Percentiles rank a stretch among this genome's conserved stretches.
Evolutionary conservation across 2,888 invertebrate species (phyloP).

Genomic region (Patella caerulea): DNA sequence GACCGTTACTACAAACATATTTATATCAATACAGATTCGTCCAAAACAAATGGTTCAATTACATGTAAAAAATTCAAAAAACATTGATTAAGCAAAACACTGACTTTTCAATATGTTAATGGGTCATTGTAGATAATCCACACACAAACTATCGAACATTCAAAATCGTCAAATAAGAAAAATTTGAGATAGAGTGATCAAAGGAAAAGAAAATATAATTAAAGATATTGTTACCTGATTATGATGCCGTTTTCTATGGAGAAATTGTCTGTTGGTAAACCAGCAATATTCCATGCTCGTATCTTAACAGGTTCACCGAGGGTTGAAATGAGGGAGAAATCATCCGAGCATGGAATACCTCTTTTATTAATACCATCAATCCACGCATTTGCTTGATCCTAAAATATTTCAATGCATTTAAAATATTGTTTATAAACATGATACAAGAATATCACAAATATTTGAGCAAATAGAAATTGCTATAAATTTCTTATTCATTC

Average conservation of each 20-base stretch:
- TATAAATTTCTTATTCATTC: no score
- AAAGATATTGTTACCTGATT: conserved; percentile 55
- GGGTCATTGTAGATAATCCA: no score
- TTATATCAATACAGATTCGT: not conserved
- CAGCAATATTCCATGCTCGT: conserved; percentile 73
- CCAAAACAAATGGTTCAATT: not conserved
- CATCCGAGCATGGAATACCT: conserved; percentile 82
- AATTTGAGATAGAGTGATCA: no score
- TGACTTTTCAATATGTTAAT: no score
- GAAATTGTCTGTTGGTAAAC: conserved; percentile 73
- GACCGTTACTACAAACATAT: conserved; percentile 63
- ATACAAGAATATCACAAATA: no score
- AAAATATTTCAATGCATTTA: conserved; percentile 26
- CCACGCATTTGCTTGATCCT: conserved; percentile 83
- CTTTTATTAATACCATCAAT: conserved; percentile 79
- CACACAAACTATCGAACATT: no score
- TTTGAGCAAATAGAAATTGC: no score
- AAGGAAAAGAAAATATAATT: no score
- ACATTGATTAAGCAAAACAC: not conserved
- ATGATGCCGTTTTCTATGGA: conserved; percentile 73
- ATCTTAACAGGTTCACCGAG: conserved; percentile 72
- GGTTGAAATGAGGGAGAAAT: conserved; percentile 79
- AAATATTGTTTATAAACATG: not conserved
- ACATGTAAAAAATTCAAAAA: not conserved
- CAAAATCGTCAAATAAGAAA: no score